Percentiles rank a stretch among this genome's conserved stretches.
Conservation (phyloP, 2,797 vertebrate genomes). For the Ctenopoma multispine region DNA sequence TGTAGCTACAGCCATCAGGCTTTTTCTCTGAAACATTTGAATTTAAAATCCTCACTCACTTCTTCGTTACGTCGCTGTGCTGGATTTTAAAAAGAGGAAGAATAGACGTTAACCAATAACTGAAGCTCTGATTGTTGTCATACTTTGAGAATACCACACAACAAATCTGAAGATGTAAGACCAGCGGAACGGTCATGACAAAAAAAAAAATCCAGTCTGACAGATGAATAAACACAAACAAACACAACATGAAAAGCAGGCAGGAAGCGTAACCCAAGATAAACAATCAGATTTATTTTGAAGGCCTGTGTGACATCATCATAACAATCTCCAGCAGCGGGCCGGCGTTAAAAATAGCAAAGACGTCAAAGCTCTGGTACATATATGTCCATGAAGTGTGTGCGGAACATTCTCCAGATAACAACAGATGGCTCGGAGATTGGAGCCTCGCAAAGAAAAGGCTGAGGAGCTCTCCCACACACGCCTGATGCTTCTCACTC, state of each 20-base stretch:
- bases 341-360: slow-evolving; percentile 77
- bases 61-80: background rate
- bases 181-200: slow-evolving; percentile 19
- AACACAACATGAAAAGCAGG: slow-evolving; percentile 58
- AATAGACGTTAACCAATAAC: background rate
- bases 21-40: no score
- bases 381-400: slow-evolving; percentile 85
- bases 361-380: slow-evolving; percentile 78
- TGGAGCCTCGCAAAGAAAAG: slow-evolving; percentile 44
- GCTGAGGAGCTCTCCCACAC: slow-evolving; percentile 49
- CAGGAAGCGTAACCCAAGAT: slow-evolving; percentile 69
- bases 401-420: slow-evolving; percentile 79
- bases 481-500: slow-evolving; percentile 30
- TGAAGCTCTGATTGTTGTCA: background rate
- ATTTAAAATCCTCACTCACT: background rate
- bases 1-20: no score
- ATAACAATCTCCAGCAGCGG: slow-evolving; percentile 67
- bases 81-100: background rate
- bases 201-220: slow-evolving; percentile 37
- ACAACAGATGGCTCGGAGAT: slow-evolving; percentile 77
- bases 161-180: background rate
- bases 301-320: slow-evolving; percentile 78
- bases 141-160: background rate
- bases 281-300: slow-evolving; percentile 80
- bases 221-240: slow-evolving; percentile 73